Evolutionary conservation across 2,113 vertebrate species (phyloP), one percentile per base, ranked within the genome.

Genomic region (Etia nguti): DNA sequence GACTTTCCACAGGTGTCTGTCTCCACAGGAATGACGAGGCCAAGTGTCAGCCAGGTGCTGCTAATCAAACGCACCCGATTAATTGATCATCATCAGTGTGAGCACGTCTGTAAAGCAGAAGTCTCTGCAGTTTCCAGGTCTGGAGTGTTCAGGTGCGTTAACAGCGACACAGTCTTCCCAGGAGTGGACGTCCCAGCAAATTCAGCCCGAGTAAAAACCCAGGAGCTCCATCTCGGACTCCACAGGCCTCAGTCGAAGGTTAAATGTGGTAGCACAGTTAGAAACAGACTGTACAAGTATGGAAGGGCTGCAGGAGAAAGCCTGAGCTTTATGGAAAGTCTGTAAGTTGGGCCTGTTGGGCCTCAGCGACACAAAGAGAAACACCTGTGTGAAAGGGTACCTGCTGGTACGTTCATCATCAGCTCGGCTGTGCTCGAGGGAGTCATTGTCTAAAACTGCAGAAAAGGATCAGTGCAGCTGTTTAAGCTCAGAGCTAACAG

Each of bases 401-500:
- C 68, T 43, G 38, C 22, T 46, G 41, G n/a, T 41, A 13, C 2
- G 8, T 1, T 48, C 68, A 0, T 43, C 65, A 43, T 18, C 22
- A 48, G 41, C 41, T 0, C 15, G 0, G 68, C 41, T 18, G 15
- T 46, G 68, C 15, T 18, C 5, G 41, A 18, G 9, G 41, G 43
- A 11, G 6, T 29, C 20, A 2, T 16, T 4, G 65, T 43, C 1
- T 16, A 20, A 18, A 50, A 1, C 16, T 50, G 43, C 43, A 75
- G 70, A 75, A 50, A 48, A 31, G 24, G 48, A 79, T 3, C 10
- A n/a, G 26, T 0, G 10, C 46, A 79, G 2, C 22, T 20, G 26
- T 56, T 10, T 24, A 15, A n/a, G 36, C 24, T 0, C 41, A 48
- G 7, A 12, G 60, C 57, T 57, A 26, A 36, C 50, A n/a, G 18